Base-by-base conservation (phyloP, 2,113 vertebrate species). In the Myotis yumanensis region DNA sequence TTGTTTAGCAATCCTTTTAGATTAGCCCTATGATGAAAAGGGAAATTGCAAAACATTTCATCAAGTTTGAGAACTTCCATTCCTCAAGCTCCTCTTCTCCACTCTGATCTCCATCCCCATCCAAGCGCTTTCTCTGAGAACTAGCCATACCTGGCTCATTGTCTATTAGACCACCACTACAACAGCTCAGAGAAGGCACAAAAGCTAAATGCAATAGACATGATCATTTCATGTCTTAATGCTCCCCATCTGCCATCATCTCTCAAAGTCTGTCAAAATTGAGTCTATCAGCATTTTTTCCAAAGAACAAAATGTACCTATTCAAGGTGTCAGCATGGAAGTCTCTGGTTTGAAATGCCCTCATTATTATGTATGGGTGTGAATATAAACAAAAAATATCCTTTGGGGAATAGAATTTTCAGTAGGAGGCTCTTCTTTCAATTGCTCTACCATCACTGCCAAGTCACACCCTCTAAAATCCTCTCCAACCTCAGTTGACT, bases 241-340 rank as follows among this genome's bases (percentile, higher is more conserved):
- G 93, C 76, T 93, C 71, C 89, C 18, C 90, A 82, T 90, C 76
- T 94, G 17, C 30, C 52, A 84, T 18, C 3, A 0, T 92, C 94
- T 97, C 91, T 91, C 66, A 75, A 66, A 1, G 66, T 68, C 83
- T 97, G 96, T 97, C 94, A 98, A 96, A 96, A 96, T 72, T 57
- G 66, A 96, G 48, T 2, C 93, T 75, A 95, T 92, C 94, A 96
- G 96, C 95, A 95, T 96, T 94, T 97, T 95, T 7, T 46, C 93
- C 95, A 95, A 32, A 75, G 92, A 89, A 72, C 77, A 88, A 94
- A 92, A 92, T 68, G 32, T 37, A 92, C 57, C 93, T 84, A 69
- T 71, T 96, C 66, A 48, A 11, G 32, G 51, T 35, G 28, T 94
- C 91, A 86, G 73, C 32, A 76, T 4, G 15, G 32, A 84, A 72